A percentile compares a stretch with the other conserved stretches of the same genome.
These are phyloP conservation scores for Hexactinellida sp. DNA, from an alignment of 37 sponge, comb jelly and placozoan species.

Conservation along the genomic window DNA sequence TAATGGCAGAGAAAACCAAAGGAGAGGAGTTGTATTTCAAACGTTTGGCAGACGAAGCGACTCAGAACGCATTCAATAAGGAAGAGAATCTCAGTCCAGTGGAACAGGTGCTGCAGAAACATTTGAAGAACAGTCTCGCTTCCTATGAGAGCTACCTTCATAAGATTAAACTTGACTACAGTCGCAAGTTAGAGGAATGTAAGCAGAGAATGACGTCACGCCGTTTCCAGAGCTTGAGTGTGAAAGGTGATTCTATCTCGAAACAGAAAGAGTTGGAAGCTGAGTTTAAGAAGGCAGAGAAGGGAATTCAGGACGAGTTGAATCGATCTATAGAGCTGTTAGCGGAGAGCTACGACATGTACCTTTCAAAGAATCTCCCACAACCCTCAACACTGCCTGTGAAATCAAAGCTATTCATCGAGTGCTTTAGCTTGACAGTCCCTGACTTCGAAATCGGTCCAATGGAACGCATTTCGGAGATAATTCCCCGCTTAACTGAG, in stretches of 20 bases:
- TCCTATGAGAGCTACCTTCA: constrained; percentile 8
- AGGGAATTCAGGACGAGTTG: neutral
- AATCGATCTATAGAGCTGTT: neutral
- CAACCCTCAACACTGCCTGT: constrained; percentile 5
- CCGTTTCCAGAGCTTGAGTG: neutral
- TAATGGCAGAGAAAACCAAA: neutral
- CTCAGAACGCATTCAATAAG: neutral
- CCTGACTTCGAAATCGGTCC: constrained; percentile 5
- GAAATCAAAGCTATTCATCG: neutral
- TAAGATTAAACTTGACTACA: constrained; percentile 14
- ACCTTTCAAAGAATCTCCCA: neutral
- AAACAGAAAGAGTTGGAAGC: neutral
- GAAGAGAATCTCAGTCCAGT: constrained; percentile 11
- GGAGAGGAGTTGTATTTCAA: neutral
- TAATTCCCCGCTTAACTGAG: neutral
- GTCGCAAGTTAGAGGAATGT: constrained; percentile 11
- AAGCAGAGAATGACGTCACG: constrained; percentile 2
- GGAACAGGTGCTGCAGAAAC: neutral
- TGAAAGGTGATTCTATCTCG: neutral
- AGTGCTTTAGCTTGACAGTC: neutral
- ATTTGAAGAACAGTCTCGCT: constrained; percentile 13
- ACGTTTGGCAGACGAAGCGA: neutral
- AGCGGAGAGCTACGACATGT: neutral
- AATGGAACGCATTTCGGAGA: constrained; percentile 14
- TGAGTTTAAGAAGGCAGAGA: neutral